phyloP scores from a whole-genome alignment of 2,797 vertebrate species.

The Pagetopsis macropterus region DNA sequence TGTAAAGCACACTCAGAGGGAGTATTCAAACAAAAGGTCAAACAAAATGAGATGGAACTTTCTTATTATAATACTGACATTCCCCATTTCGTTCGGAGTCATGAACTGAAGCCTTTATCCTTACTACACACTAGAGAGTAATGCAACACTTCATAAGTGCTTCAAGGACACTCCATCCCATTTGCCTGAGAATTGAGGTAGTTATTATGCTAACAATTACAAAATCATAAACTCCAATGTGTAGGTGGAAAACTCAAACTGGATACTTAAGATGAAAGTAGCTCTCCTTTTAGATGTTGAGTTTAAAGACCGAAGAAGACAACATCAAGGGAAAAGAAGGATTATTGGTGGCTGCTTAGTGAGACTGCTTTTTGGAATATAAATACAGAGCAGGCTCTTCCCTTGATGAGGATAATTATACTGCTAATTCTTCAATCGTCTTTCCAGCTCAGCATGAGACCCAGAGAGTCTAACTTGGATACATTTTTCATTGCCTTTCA shows the following conservation, averaged over 20 bases:
- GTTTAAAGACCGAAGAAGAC: constrained; percentile 17
- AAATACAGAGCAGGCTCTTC: constrained; percentile 55
- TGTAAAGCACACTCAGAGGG: constrained; percentile 65
- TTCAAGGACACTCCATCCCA: constrained; percentile 43
- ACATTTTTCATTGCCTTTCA: constrained; percentile 67
- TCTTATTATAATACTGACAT: constrained; percentile 69
- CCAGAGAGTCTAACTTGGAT: constrained; percentile 61
- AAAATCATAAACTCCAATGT: not conserved
- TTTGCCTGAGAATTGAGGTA: constrained; percentile 29
- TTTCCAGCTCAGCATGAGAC: constrained; percentile 64
- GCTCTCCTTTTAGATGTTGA: constrained; percentile 15
- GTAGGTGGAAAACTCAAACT: constrained; percentile 21
- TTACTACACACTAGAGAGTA: constrained; percentile 26
- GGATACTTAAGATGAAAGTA: constrained; percentile 15
- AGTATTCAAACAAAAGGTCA: constrained; percentile 76
- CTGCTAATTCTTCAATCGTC: constrained; percentile 64
- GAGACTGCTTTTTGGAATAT: constrained; percentile 45
- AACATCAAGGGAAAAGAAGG: constrained; percentile 6
- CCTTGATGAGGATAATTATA: constrained; percentile 66
- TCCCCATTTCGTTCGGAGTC: constrained; percentile 54
- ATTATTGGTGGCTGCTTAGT: constrained; percentile 42
- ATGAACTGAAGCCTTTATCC: constrained; percentile 52
- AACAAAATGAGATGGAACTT: constrained; percentile 68
- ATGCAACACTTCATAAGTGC: constrained; percentile 39
- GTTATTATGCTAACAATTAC: constrained; percentile 21